Percentiles rank a stretch among this genome's conserved stretches.
These are phyloP conservation scores for Zygothrica quintamaculata DNA, from an alignment of 2,888 invertebrate species.

Conservation along the genomic window DNA sequence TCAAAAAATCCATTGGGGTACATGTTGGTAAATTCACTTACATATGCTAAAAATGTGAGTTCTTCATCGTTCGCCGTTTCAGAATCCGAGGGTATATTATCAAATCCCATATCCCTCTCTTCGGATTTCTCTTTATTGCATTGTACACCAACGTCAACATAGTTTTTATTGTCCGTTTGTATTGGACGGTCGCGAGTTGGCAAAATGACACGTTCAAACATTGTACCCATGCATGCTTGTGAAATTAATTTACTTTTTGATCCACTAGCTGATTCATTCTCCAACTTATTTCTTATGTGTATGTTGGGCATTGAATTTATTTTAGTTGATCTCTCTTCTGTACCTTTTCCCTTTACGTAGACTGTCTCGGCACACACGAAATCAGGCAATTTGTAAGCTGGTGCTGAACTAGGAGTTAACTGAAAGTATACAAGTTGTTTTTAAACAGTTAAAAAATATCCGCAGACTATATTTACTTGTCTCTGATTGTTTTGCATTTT, in stretches of 20 bases:
- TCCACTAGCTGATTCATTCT: too few species aligned
- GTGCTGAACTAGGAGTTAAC: slow-evolving; percentile 28
- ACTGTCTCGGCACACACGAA: slow-evolving; percentile 45
- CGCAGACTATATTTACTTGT: slow-evolving; percentile 1
- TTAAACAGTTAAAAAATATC: too few species aligned
- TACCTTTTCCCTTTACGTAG: slow-evolving; percentile 6
- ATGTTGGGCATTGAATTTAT: too few species aligned
- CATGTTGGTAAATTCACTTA: slow-evolving; percentile 44
- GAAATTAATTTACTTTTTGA: neutral
- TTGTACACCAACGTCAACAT: slow-evolving; percentile 55
- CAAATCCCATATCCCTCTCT: slow-evolving; percentile 6
- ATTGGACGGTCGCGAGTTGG: slow-evolving; percentile 20
- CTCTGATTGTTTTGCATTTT: neutral
- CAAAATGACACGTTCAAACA: too few species aligned
- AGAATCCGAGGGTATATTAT: neutral
- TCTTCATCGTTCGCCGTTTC: neutral
- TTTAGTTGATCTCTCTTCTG: too few species aligned
- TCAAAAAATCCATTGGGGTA: slow-evolving; percentile 65
- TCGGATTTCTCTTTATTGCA: slow-evolving; percentile 48
- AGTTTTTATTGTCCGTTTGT: slow-evolving; percentile 21
- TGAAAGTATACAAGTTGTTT: too few species aligned
- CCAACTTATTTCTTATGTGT: too few species aligned
- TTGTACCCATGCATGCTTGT: neutral
- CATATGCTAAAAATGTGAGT: slow-evolving; percentile 30
- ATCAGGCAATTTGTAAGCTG: slow-evolving; percentile 44